Conservation (phyloP, 2,797 vertebrate genomes). For the Odontamblyopus rebecca region DNA sequence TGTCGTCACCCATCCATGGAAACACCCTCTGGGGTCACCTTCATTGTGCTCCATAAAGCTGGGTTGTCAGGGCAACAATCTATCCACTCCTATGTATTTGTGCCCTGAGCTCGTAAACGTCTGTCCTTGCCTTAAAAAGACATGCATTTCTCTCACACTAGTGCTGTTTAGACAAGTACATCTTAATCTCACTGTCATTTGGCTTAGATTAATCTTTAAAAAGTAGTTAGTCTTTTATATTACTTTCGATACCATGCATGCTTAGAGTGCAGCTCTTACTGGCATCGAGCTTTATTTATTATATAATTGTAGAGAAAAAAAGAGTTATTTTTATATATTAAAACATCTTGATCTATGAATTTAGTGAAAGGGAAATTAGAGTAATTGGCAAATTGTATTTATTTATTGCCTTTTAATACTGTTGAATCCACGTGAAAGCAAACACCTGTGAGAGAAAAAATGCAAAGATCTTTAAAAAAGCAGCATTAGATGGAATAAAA, state of each 20-base stretch:
- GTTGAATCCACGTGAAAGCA: conserved; percentile 58
- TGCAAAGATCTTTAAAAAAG: conserved; percentile 10
- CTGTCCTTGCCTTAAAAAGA: conserved; percentile 82
- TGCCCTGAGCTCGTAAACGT: conserved; percentile 67
- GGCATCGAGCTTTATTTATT: conserved; percentile 72
- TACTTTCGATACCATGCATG: conserved; percentile 76
- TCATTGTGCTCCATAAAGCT: conserved; percentile 62
- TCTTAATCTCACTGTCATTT: conserved; percentile 62
- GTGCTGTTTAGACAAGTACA: conserved; percentile 66
- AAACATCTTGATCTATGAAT: conserved; percentile 63
- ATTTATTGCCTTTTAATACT: conserved; percentile 70
- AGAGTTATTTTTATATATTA: conserved; percentile 80
- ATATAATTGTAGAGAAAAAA: conserved; percentile 71
- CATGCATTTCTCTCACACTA: conserved; percentile 62
- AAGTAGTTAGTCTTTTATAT: conserved; percentile 63
- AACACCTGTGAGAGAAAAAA: conserved; percentile 52
- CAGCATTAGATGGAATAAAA: conserved; percentile 13
- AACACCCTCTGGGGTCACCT: conserved; percentile 59
- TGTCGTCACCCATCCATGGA: conserved; percentile 46
- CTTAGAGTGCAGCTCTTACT: conserved; percentile 79
- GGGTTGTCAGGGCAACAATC: conserved; percentile 64
- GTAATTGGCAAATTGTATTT: conserved; percentile 68
- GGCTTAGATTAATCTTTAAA: conserved; percentile 63
- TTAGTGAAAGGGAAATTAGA: conserved; percentile 59
- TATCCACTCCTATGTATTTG: conserved; percentile 57